Base-by-base conservation (phyloP, 2,888 invertebrate species). In the Leptinotarsa tumamoca region DNA sequence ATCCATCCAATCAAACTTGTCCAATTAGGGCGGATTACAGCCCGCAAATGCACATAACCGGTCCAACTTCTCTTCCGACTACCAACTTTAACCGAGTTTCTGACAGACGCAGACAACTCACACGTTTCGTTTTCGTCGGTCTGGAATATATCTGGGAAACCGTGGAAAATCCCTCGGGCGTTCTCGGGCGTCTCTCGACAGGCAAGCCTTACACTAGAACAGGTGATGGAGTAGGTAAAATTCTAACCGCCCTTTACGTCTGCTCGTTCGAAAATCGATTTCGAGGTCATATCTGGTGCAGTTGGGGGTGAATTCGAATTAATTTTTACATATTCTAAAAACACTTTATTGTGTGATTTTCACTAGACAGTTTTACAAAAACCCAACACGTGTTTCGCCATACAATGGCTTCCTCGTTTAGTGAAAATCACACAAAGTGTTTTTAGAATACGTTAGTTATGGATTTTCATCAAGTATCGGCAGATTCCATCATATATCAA, bases 161-260 rank as follows among this genome's bases (percentile, higher is more conserved):
- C 58, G 67, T 67, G 68, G 73, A 75, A 73, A 71, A 75, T 76
- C 79, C 77, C 72, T 75, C 71, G 69, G 73, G 76, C 72, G 75
- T 79, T 73, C 71, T 68, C 73, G 70, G 51, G 73, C 51, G 50
- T 73, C 68, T 72, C 74, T 63, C 63, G 72, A 67, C 58, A 18
- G 74, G 54, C 66, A 33, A 58, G 68, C 70, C 72, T 71, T 78
- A 80, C 82, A 81, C 77, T 77, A 80, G 82, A 83, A 83, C 81
- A 80, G 83, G 82, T 84, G 85, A 85, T 83, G 83, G 82, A 84
- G 84, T 84, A 13, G 43, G 43, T 43, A 85, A 82, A 80, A 81
- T 83, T 83, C 81, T 82, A 85, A 85, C 84, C 77, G 83, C 49
- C 54, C 70, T 70, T 85, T 84, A 75, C 76, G 76, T 73, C 74